Evolutionary conservation across 2,888 invertebrate genomes (phyloP).

Genomic region (Dryococelus australis): DNA sequence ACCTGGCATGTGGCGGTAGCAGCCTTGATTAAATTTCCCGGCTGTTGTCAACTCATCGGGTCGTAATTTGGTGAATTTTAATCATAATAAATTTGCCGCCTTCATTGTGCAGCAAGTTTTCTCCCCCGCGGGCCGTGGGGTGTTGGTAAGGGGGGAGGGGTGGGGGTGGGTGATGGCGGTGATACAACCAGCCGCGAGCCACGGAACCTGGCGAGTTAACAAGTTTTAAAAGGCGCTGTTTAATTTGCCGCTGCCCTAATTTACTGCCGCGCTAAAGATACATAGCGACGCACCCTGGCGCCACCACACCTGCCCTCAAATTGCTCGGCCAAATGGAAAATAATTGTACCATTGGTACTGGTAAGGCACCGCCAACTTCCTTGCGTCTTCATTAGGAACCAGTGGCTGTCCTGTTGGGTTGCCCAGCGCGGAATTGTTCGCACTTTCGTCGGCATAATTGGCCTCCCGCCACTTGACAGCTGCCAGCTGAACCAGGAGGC

Average conservation of each 20-base stretch:
- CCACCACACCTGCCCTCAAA: background rate
- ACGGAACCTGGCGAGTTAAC: background rate
- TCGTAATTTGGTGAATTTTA: constrained; percentile 27
- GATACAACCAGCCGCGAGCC: background rate
- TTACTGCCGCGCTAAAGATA: background rate
- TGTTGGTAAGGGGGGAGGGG: no score
- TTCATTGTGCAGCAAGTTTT: no score
- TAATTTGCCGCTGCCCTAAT: constrained; percentile 16
- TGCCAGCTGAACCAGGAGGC: no score
- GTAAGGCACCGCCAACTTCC: background rate
- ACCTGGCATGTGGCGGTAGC: constrained; percentile 6
- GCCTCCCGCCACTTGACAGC: no score
- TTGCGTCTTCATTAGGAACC: background rate
- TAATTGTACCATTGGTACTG: background rate
- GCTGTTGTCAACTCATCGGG: constrained; percentile 25
- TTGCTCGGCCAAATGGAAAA: constrained; percentile 1
- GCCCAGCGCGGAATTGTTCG: background rate
- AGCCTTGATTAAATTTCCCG: constrained; percentile 20
- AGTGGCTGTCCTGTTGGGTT: background rate
- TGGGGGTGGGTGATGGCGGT: no score
- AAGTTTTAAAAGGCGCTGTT: background rate
- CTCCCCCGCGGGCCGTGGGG: background rate
- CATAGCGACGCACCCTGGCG: background rate
- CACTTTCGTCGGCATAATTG: no score
- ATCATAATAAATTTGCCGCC: constrained; percentile 27